Evolutionary conservation across 2,888 invertebrate genomes (phyloP).

Genomic region (Platycnemis pennipes): DNA sequence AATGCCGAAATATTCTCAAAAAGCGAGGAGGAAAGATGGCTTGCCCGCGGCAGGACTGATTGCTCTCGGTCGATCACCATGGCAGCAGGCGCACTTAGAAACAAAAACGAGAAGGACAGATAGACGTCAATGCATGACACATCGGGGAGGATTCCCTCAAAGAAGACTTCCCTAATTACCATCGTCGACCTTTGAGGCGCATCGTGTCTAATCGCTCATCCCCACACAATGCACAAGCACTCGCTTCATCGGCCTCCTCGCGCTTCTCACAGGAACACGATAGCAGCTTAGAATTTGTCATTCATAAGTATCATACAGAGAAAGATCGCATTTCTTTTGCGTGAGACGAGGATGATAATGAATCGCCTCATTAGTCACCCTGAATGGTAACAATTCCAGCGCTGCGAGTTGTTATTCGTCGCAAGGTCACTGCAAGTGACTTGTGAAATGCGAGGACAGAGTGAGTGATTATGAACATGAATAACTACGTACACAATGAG

Average conservation of each 20-base stretch:
- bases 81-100: too few species aligned
- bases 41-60: too few species aligned
- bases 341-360: background rate
- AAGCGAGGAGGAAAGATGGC: too few species aligned
- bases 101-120: too few species aligned
- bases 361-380: background rate
- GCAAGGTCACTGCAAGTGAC: background rate
- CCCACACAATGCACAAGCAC: background rate
- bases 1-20: too few species aligned
- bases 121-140: too few species aligned
- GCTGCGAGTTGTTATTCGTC: background rate
- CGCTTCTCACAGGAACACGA: background rate
- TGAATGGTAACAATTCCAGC: background rate
- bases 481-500: background rate
- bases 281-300: background rate
- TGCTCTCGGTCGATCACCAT: too few species aligned
- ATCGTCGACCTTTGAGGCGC: background rate
- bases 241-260: background rate
- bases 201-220: background rate
- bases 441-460: background rate
- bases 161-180: background rate
- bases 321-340: background rate
- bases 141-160: too few species aligned
- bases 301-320: background rate
- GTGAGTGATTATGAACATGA: background rate